phyloP scores from a whole-genome alignment of 2,888 invertebrate species.

The Mythimna ferrago region DNA sequence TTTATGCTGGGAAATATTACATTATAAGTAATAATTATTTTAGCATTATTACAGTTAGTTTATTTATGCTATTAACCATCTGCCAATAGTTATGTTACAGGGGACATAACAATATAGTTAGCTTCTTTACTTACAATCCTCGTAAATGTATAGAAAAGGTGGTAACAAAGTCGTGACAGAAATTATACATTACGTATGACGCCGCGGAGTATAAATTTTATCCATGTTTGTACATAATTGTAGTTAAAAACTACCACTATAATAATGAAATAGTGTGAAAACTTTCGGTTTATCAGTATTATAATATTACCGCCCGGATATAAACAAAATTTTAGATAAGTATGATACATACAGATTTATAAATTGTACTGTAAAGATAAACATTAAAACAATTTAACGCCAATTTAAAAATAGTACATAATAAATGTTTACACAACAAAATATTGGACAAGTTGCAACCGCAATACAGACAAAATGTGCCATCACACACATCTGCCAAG shows the following conservation, averaged over 20 bases:
- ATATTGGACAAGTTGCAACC: slow-evolving; percentile 54
- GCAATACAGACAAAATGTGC: slow-evolving; percentile 53
- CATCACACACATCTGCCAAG: slow-evolving; percentile 44
- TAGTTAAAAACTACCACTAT: slow-evolving; percentile 55
- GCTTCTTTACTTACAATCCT: slow-evolving; percentile 50
- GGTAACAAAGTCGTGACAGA: slow-evolving; percentile 56
- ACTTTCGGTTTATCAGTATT: slow-evolving; percentile 43
- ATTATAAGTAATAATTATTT: slow-evolving; percentile 57
- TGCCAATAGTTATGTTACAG: slow-evolving; percentile 60
- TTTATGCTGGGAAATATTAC: slow-evolving; percentile 55
- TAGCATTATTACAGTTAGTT: slow-evolving; percentile 59
- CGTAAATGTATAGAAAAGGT: slow-evolving; percentile 48
- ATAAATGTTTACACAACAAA: slow-evolving; percentile 60
- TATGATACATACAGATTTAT: slow-evolving; percentile 48
- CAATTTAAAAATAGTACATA: slow-evolving; percentile 62
- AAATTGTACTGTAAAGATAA: slow-evolving; percentile 42
- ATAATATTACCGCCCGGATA: slow-evolving; percentile 53
- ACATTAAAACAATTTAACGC: slow-evolving; percentile 57
- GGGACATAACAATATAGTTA: slow-evolving; percentile 48
- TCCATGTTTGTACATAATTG: slow-evolving; percentile 54
- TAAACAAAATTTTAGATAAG: slow-evolving; percentile 43
- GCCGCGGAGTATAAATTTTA: slow-evolving; percentile 52
- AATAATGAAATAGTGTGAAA: slow-evolving; percentile 45
- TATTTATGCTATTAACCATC: slow-evolving; percentile 58
- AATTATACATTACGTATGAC: slow-evolving; percentile 48